Evolutionary conservation across 2,797 vertebrate species (phyloP).

Genomic region (Sebastes iracundus): DNA sequence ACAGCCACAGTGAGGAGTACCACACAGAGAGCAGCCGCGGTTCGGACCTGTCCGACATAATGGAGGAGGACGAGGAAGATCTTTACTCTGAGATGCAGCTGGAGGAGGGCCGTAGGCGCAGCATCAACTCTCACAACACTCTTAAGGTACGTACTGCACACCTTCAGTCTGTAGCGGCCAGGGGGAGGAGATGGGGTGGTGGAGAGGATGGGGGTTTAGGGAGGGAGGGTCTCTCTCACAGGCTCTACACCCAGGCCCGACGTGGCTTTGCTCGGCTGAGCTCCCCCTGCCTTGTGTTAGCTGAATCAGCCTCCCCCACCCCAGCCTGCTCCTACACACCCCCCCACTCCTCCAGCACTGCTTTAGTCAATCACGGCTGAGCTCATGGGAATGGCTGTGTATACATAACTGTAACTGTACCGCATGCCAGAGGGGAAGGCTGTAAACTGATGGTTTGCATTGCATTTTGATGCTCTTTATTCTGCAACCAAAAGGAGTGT

Average conservation of each 20-base stretch:
- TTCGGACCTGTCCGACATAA: slow-evolving; percentile 96
- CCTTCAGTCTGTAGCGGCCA: background rate
- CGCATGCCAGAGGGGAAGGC: slow-evolving; percentile 54
- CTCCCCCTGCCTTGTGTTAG: slow-evolving; percentile 24
- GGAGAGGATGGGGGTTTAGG: background rate
- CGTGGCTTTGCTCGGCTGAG: slow-evolving; percentile 67
- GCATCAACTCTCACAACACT: slow-evolving; percentile 90
- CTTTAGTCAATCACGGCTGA: slow-evolving; percentile 63
- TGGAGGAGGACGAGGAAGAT: slow-evolving; percentile 99
- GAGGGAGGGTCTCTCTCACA: slow-evolving; percentile 20
- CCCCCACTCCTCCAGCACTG: slow-evolving; percentile 25
- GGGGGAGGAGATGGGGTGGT: background rate
- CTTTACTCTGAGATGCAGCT: slow-evolving; percentile 97
- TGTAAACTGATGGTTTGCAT: slow-evolving; percentile 34
- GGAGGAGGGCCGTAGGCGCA: slow-evolving; percentile 93
- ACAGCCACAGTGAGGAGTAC: slow-evolving; percentile 94
- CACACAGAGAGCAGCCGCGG: slow-evolving; percentile 97
- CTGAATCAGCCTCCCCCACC: slow-evolving; percentile 29
- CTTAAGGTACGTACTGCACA: slow-evolving; percentile 89
- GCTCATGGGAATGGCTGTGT: slow-evolving; percentile 60
- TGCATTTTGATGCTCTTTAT: slow-evolving; percentile 22
- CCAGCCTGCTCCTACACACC: slow-evolving; percentile 37
- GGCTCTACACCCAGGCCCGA: slow-evolving; percentile 47
- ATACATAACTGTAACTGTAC: background rate
- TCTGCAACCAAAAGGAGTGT: background rate